Evolutionary conservation across 2,113 vertebrate genomes (phyloP).

Genomic region (Desmodus rotundus): DNA sequence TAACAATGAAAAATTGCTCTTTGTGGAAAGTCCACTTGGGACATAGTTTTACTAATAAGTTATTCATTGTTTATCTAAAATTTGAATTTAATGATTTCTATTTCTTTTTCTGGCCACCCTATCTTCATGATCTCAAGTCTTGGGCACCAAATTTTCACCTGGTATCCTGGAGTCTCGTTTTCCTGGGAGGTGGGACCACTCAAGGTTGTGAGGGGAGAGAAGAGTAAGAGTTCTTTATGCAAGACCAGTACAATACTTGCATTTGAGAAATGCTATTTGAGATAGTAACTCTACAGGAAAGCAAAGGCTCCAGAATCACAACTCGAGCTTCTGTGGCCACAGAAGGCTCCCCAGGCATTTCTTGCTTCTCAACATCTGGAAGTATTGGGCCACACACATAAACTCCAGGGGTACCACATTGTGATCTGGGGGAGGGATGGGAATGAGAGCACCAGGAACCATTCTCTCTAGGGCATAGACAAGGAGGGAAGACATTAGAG

Average conservation of each 20-base stretch:
- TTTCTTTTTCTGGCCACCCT: not conserved
- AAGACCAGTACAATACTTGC: not conserved
- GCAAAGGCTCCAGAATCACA: not conserved
- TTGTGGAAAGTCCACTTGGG: not conserved
- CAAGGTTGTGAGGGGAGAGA: not conserved
- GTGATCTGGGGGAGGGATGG: not conserved
- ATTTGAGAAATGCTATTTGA: not conserved
- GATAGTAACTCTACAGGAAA: not conserved
- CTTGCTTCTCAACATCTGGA: not conserved
- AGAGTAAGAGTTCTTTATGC: not conserved
- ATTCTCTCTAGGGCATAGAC: not conserved
- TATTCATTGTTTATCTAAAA: not conserved
- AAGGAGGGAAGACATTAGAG: not conserved
- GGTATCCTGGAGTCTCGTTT: not conserved
- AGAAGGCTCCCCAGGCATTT: not conserved
- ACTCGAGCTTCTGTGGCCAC: not conserved
- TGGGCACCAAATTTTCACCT: not conserved
- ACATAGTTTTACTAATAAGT: not conserved
- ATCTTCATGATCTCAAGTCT: not conserved
- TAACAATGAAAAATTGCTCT: not conserved
- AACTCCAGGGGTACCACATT: not conserved
- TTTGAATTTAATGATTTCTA: not conserved
- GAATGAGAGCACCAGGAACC: not conserved
- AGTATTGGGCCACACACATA: not conserved
- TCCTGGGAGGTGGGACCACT: not conserved